Conservation (phyloP, 2,113 vertebrate genomes). For the Ranitomeya imitator region DNA sequence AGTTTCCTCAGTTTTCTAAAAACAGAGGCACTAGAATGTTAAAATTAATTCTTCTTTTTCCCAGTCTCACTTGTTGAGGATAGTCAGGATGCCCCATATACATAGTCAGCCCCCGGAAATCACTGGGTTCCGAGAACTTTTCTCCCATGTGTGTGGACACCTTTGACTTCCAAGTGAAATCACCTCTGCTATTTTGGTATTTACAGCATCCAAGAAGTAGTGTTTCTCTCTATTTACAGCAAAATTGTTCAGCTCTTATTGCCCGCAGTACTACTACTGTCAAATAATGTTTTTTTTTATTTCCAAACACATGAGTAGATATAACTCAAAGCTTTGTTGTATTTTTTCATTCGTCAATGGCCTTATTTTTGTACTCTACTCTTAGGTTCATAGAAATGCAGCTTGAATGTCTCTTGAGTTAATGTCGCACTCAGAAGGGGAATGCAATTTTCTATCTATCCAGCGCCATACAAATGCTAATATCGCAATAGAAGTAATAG, state of each 20-base stretch:
- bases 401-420: neutral
- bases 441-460: neutral
- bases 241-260: no score
- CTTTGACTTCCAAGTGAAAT: no score
- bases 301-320: neutral
- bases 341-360: neutral
- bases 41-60: no score
- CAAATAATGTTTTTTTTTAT: neutral
- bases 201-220: neutral
- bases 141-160: no score
- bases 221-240: neutral
- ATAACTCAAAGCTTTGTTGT: neutral
- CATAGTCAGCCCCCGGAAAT: no score
- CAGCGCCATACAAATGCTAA: neutral
- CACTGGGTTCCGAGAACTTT: no score
- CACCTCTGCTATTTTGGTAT: no score
- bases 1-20: no score
- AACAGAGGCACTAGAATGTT: no score
- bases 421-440: neutral
- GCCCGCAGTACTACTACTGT: no score
- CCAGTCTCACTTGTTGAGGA: no score
- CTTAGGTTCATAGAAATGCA: neutral
- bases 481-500: neutral
- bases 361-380: neutral
- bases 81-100: no score